Percentiles rank a stretch among this genome's conserved stretches.
These are phyloP conservation scores for Zaprionus bogoriensis DNA, from an alignment of 2,888 invertebrate genomes.

Conservation along the genomic window DNA sequence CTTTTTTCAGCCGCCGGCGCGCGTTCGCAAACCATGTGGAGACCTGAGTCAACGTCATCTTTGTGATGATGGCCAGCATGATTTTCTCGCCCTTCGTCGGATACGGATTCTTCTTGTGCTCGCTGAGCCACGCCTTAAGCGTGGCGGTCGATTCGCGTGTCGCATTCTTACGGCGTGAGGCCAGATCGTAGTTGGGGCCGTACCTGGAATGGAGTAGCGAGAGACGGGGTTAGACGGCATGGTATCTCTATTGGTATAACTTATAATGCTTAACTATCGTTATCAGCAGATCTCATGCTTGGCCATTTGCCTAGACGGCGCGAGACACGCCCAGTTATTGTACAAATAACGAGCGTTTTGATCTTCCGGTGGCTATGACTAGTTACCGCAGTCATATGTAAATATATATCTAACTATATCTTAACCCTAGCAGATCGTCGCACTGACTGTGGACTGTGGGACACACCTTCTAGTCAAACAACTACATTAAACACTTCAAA, in stretches of 20 bases:
- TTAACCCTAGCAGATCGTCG: conserved; percentile 44
- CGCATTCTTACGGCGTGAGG: conserved; percentile 97
- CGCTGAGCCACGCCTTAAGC: conserved; percentile 98
- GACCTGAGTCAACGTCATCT: conserved; percentile 97
- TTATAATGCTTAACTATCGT: too few relatives aligned
- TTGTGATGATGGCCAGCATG: conserved; percentile 96
- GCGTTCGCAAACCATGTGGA: conserved; percentile 99
- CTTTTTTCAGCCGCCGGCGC: conserved; percentile 95
- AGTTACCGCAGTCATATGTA: too few relatives aligned
- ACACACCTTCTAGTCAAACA: conserved; percentile 44
- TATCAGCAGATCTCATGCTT: too few relatives aligned
- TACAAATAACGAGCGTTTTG: conserved; percentile 29
- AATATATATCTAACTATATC: too few relatives aligned
- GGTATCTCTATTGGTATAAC: not conserved
- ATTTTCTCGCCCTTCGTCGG: conserved; percentile 98
- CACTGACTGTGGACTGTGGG: conserved; percentile 26
- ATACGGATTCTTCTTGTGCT: conserved; percentile 98
- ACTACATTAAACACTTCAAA: conserved; percentile 27
- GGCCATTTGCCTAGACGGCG: too few relatives aligned
- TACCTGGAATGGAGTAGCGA: conserved; percentile 87
- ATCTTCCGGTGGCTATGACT: conserved; percentile 38
- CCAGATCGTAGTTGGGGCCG: conserved; percentile 96
- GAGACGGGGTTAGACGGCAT: conserved; percentile 1
- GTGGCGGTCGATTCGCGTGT: conserved; percentile 98
- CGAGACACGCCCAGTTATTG: conserved; percentile 28